These are phyloP conservation scores for Drosophila mimetica DNA, from an alignment of 2,888 invertebrate species.

Conservation along the genomic window DNA sequence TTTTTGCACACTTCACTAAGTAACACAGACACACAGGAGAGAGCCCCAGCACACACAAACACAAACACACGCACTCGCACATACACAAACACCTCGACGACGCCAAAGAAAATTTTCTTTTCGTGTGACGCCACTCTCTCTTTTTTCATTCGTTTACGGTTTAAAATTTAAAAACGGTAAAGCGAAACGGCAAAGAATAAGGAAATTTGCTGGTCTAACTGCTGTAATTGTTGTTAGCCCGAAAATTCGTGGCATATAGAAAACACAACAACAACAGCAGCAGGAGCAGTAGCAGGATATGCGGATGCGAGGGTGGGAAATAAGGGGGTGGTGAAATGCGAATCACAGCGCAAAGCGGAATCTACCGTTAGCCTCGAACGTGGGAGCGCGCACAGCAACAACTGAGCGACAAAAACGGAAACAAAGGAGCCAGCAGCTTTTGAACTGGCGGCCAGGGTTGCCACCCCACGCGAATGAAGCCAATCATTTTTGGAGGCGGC, in stretches of 20 bases:
- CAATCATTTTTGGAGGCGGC: background rate
- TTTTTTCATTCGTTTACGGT: background rate
- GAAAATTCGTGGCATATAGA: constrained; percentile 35
- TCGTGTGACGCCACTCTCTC: constrained; percentile 45
- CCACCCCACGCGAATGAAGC: background rate
- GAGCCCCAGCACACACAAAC: constrained; percentile 4
- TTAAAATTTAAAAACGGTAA: background rate
- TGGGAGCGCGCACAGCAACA: constrained; percentile 66
- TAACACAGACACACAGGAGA: constrained; percentile 8
- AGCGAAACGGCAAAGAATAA: background rate
- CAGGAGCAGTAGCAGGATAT: constrained; percentile 28
- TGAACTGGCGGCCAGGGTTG: constrained; percentile 16
- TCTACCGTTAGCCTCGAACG: constrained; percentile 38
- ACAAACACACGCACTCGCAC: constrained; percentile 8
- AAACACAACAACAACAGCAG: constrained; percentile 28
- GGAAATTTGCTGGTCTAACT: background rate
- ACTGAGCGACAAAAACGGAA: constrained; percentile 33
- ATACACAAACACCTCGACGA: constrained; percentile 18
- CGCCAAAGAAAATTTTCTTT: constrained; percentile 53
- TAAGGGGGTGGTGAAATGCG: constrained; percentile 27
- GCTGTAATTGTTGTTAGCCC: constrained; percentile 26
- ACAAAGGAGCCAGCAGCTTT: constrained; percentile 28
- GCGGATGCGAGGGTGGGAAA: constrained; percentile 12
- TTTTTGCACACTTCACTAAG: constrained; percentile 4
- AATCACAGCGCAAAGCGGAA: constrained; percentile 21